These are phyloP conservation scores for Mechanitis messenoides DNA, from an alignment of 2,888 invertebrate genomes.

Conservation along the genomic window DNA sequence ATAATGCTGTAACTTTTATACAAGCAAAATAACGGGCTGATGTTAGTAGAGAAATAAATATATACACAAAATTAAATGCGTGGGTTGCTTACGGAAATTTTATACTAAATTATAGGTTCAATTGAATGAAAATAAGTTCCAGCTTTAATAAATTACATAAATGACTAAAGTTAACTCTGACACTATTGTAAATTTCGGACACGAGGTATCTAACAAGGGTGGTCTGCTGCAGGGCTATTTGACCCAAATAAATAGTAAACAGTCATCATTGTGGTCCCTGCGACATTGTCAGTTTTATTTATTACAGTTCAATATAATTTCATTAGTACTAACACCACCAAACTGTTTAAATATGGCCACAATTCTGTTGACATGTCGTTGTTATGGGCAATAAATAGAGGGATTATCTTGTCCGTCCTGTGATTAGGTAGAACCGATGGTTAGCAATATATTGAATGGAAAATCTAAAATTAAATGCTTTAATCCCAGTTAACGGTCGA, in stretches of 20 bases:
- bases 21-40: neutral
- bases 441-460: constrained; percentile 54
- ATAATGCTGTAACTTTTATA: no score
- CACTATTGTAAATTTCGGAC: constrained; percentile 37
- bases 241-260: constrained; percentile 61
- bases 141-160: constrained; percentile 6
- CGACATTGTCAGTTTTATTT: constrained; percentile 58
- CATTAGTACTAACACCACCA: constrained; percentile 51
- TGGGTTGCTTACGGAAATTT: constrained; percentile 16
- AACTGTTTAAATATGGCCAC: constrained; percentile 60
- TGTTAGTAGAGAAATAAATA: neutral
- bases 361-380: constrained; percentile 58
- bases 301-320: constrained; percentile 70
- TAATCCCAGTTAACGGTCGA: constrained; percentile 63
- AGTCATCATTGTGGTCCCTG: constrained; percentile 51
- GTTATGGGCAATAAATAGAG: constrained; percentile 69
- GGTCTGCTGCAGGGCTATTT: constrained; percentile 50
- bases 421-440: constrained; percentile 66
- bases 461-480: constrained; percentile 69
- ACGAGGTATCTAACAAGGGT: constrained; percentile 48
- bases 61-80: constrained; percentile 11
- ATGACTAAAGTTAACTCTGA: constrained; percentile 37
- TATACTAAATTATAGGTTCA: constrained; percentile 12
- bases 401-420: constrained; percentile 71
- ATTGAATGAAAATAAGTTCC: constrained; percentile 4